These are phyloP conservation scores for Sarcophilus harrisii DNA, from an alignment of 2,797 vertebrate genomes.

Conservation along the genomic window DNA sequence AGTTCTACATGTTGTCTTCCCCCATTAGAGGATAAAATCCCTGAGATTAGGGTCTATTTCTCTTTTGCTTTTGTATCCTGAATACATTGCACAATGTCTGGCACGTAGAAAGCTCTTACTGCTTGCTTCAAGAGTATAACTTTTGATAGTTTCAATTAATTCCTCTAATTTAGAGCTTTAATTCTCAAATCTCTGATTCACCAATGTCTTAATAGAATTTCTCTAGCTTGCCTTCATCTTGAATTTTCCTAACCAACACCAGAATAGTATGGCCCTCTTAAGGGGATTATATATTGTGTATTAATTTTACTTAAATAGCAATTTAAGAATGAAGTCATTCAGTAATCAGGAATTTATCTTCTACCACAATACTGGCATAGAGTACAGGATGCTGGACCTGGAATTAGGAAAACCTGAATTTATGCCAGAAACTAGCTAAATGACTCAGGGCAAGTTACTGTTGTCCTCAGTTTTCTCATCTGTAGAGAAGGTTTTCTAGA, in stretches of 20 bases:
- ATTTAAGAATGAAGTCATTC: not conserved
- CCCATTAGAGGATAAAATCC: not conserved
- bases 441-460: not conserved
- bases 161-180: not conserved
- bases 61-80: not conserved
- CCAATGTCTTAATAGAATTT: not conserved
- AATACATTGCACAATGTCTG: not conserved
- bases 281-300: not conserved
- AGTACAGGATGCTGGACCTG: not conserved
- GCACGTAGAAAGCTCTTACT: not conserved
- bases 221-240: not conserved
- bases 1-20: not conserved
- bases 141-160: not conserved
- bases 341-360: not conserved
- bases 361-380: not conserved
- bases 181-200: not conserved
- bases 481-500: not conserved
- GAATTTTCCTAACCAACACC: not conserved
- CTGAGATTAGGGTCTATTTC: not conserved
- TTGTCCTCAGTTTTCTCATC: not conserved
- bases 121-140: not conserved
- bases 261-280: not conserved
- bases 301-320: not conserved
- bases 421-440: not conserved
- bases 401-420: not conserved